Evolutionary conservation across 2,888 invertebrate species (phyloP).

Genomic region (Serripes groenlandicus): DNA sequence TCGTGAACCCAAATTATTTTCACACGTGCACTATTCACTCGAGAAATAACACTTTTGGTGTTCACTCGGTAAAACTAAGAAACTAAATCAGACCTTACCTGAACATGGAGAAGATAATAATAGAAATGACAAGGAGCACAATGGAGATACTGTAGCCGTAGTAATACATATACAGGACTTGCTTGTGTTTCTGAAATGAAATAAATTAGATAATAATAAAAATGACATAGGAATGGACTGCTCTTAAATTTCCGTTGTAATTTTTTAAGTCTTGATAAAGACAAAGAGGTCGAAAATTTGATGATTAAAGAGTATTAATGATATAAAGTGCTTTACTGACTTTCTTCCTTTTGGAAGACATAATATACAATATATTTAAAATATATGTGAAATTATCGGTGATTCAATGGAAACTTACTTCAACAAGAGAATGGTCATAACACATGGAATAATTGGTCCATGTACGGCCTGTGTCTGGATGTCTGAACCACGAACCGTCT

Average conservation of each 20-base stretch:
- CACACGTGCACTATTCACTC: not conserved
- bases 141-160: slow-evolving; percentile 75
- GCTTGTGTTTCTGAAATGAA: slow-evolving; percentile 70
- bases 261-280: too few relatives aligned
- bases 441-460: slow-evolving; percentile 79
- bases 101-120: slow-evolving; percentile 76
- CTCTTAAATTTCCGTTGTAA: too few relatives aligned
- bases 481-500: slow-evolving; percentile 76
- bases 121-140: slow-evolving; percentile 70
- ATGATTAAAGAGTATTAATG: too few relatives aligned
- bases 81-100: slow-evolving; percentile 63
- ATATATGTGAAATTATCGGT: too few relatives aligned
- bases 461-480: slow-evolving; percentile 65
- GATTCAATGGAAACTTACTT: slow-evolving; percentile 55
- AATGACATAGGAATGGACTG: too few relatives aligned
- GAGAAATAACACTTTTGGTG: not conserved
- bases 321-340: too few relatives aligned
- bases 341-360: too few relatives aligned
- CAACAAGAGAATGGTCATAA: slow-evolving; percentile 56
- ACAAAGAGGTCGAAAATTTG: too few relatives aligned
- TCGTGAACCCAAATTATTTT: not conserved
- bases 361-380: too few relatives aligned
- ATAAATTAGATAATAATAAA: too few relatives aligned
- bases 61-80: not conserved
- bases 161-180: slow-evolving; percentile 72